phyloP scores from a whole-genome alignment of 2,888 invertebrate species.

The Linnaemya tessellans region DNA sequence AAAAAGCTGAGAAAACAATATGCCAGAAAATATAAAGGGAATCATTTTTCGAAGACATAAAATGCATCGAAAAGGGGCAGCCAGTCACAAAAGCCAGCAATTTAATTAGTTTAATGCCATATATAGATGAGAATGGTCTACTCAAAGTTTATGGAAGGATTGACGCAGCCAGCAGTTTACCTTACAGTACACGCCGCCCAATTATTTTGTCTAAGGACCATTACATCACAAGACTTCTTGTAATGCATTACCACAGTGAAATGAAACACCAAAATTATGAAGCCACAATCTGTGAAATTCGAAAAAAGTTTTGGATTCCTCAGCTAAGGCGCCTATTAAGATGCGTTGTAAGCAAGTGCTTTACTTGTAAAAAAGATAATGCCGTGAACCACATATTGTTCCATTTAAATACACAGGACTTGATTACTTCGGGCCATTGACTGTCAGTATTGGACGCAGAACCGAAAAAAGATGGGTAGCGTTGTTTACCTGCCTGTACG shows the following conservation, averaged over 20 bases:
- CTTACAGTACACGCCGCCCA: background rate
- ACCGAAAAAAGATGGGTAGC: too few species aligned
- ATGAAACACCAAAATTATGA: slow-evolving; percentile 16
- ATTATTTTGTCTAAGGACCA: background rate
- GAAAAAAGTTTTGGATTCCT: slow-evolving; percentile 6
- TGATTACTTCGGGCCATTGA: too few species aligned
- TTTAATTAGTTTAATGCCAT: background rate
- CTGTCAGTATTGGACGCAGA: too few species aligned
- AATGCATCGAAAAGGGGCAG: background rate
- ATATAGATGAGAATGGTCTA: background rate
- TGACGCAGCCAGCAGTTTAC: slow-evolving; percentile 18
- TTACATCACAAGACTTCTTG: background rate
- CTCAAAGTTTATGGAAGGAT: background rate
- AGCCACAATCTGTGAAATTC: background rate
- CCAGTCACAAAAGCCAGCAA: background rate
- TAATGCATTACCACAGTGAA: too few species aligned
- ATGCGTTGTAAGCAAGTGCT: too few species aligned
- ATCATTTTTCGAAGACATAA: background rate
- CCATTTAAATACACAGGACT: too few species aligned
- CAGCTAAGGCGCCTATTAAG: too few species aligned
- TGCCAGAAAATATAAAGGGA: background rate
- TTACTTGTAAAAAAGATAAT: too few species aligned
- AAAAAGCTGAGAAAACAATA: background rate
- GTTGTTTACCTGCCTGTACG: too few species aligned
- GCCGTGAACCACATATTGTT: too few species aligned